A percentile compares a stretch with the other conserved stretches of the same genome.
Evolutionary conservation across 2,113 vertebrate genomes (phyloP).

Genomic region (Megaleporinus macrocephalus): DNA sequence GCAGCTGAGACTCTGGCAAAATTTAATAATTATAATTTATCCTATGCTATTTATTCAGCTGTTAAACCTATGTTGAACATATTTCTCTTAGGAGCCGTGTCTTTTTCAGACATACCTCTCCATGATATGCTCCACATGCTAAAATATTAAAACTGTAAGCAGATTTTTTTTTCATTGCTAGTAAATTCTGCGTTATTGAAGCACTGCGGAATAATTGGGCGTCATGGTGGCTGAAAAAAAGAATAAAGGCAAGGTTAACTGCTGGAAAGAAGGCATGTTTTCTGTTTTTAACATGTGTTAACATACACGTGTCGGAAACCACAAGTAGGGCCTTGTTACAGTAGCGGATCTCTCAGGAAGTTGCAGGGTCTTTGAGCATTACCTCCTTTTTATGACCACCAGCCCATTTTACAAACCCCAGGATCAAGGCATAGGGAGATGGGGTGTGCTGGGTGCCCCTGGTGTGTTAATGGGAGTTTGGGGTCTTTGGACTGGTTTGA

Average conservation of each 20-base stretch:
- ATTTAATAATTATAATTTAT: too few species aligned
- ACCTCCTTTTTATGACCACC: conserved; percentile 47
- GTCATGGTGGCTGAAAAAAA: background rate
- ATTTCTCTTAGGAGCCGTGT: background rate
- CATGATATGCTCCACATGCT: background rate
- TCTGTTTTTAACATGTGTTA: conserved; percentile 1
- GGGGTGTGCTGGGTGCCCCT: conserved; percentile 41
- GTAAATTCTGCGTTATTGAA: background rate
- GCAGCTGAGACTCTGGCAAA: too few species aligned
- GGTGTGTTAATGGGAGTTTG: conserved; percentile 52
- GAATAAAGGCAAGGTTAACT: conserved; percentile 22
- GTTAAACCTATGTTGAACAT: background rate
- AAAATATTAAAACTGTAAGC: background rate
- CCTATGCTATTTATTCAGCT: too few species aligned
- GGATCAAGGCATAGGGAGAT: conserved; percentile 58
- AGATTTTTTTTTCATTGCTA: background rate
- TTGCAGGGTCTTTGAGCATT: conserved; percentile 23
- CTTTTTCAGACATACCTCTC: background rate
- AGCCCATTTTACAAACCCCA: conserved; percentile 50
- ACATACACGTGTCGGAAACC: conserved; percentile 22
- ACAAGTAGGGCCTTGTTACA: conserved; percentile 25
- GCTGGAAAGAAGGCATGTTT: conserved; percentile 8
- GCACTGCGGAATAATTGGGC: conserved; percentile 21
- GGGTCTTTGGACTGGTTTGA: conserved; percentile 54
- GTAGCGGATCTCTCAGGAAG: conserved; percentile 39